These are phyloP conservation scores for Tipula confusa DNA, from an alignment of 2,888 invertebrate species.

Conservation along the genomic window DNA sequence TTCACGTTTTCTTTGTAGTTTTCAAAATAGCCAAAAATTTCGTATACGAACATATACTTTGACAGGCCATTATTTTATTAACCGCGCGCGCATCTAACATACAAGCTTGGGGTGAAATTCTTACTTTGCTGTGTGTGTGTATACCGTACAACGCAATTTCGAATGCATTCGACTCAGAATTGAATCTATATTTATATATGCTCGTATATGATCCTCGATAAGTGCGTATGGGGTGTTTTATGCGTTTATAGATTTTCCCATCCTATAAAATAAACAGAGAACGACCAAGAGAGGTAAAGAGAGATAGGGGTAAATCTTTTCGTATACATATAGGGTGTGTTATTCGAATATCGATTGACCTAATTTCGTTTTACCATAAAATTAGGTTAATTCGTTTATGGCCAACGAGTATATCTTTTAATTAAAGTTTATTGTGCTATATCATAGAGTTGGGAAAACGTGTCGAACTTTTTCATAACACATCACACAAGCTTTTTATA, in stretches of 20 bases:
- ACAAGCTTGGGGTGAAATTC: not conserved
- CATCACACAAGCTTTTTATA: not conserved
- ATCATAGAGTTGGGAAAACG: not conserved
- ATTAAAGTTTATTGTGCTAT: not conserved
- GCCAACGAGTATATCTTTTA: not conserved
- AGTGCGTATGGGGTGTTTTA: not conserved
- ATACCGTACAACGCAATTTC: not conserved
- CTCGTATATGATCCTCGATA: not conserved
- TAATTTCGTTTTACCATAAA: not conserved
- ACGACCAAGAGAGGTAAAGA: no score
- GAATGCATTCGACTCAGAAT: not conserved
- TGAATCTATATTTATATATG: not conserved
- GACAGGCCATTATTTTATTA: not conserved
- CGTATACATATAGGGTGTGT: not conserved
- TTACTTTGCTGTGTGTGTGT: not conserved
- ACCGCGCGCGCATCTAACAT: not conserved
- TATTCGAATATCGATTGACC: not conserved
- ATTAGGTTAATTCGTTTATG: not conserved
- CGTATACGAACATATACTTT: not conserved
- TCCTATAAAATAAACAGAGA: not conserved
- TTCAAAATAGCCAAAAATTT: not conserved
- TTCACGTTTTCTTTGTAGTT: not conserved
- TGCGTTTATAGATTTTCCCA: not conserved
- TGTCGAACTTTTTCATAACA: not conserved
- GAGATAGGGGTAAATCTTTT: no score